Conservation (phyloP, 2,888 invertebrate genomes). For the Laspeyria flexula region DNA sequence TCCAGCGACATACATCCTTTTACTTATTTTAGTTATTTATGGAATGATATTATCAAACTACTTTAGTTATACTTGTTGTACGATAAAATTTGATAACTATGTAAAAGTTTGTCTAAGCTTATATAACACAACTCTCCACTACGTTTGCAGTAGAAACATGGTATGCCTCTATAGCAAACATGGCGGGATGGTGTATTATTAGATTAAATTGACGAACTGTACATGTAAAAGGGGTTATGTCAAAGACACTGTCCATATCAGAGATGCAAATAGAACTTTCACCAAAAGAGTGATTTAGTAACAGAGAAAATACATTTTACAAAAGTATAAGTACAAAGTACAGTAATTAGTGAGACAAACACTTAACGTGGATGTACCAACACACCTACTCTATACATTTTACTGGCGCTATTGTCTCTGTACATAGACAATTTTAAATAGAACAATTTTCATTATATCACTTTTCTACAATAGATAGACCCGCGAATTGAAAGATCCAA, state of each 20-base stretch:
- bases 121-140: not conserved
- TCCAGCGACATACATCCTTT: constrained; percentile 25
- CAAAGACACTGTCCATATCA: constrained; percentile 13
- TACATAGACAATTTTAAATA: too few relatives aligned
- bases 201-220: not conserved
- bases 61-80: constrained; percentile 1
- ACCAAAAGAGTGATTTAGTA: constrained; percentile 37
- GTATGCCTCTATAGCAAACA: not conserved
- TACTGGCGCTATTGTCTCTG: too few relatives aligned
- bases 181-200: not conserved
- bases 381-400: too few relatives aligned
- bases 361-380: too few relatives aligned
- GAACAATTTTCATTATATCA: too few relatives aligned
- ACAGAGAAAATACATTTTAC: constrained; percentile 40
- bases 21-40: constrained; percentile 11
- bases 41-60: constrained; percentile 6
- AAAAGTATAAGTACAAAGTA: constrained; percentile 35
- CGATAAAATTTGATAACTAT: constrained; percentile 1
- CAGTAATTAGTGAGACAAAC: constrained; percentile 31
- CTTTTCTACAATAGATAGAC: too few relatives aligned
- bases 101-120: not conserved
- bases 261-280: constrained; percentile 25
- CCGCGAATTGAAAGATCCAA: too few relatives aligned
- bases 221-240: constrained; percentile 17
- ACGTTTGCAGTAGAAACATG: not conserved